Base-by-base conservation (phyloP, 2,888 invertebrate species). In the Hofmannophila pseudospretella region DNA sequence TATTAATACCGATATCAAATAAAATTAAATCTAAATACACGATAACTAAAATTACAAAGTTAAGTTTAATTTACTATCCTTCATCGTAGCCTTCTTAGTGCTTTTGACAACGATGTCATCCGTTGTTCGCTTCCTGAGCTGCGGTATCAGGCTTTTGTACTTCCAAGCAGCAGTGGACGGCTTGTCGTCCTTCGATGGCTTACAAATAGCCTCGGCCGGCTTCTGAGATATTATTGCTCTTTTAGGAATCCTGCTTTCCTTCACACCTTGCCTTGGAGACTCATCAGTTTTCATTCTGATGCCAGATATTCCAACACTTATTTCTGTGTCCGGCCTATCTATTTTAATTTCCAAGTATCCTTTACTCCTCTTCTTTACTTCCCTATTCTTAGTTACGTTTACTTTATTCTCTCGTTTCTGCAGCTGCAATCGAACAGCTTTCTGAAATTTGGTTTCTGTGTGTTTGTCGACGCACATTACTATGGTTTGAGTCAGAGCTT, bases 231-330 rank as follows among this genome's bases (percentile, higher is more conserved):
- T 5, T 3, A 16, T 4, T 16, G 16, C 3, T 16, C 63, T 39
- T 44, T 57, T 55, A 8, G 67, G 71, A 34, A 72, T 73, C 42
- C 51, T 71, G 39, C 71, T 71, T 3, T 54, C 55, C 34, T 41
- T 66, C 4, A 10, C 16, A 8, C 4, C 35, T 10, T 14, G 7
- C 23, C 4, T 32, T 23, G 11, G 9, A 23, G n/a, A 25, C 34
- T 27, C 7, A 1, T 3, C 27, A 1, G 11, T 2, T 8, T 33
- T 30, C 7, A 32, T 47, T 19, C 37, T 41, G 9, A 41, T 41
- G 12, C 45, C 48, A 8, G 44, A 44, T 7, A 62, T 51, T 12
- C 51, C 57, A 5, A 58, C 42, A 32, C 43, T 50, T 27, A 56
- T 51, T 12, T 58, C 49, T 25, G 51, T 39, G 7, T 47, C 30